Base-by-base conservation (phyloP, 2,797 vertebrate species). In the Acanthurus leucopareius region DNA sequence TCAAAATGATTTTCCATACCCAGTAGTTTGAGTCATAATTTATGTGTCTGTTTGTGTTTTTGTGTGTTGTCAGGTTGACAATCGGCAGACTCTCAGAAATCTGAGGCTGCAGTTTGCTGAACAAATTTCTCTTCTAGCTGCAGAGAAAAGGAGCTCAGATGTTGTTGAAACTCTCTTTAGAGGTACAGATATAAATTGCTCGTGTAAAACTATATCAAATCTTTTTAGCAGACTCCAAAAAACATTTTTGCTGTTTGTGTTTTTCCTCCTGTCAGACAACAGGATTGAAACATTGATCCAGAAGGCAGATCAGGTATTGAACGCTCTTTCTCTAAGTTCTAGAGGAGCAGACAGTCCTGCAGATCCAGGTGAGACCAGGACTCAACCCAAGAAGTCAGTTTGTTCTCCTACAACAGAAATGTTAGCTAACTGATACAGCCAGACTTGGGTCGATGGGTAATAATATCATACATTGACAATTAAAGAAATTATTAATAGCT, bases 291-390 rank as follows among this genome's bases (percentile, higher is more conserved):
- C 78, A 73, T 82, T 96, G 83, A 95, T 95, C 71, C 90, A 90
- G 73, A 96, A 95, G 81, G 94, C 93, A 0, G 94, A 95, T 77
- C 88, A 69, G 80, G 93, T 87, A 58, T 83, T 96, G 72, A 92
- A 87, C 56, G 79, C 84, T 38, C 79, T 93, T 48, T 84, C 80
- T 47, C 80, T 35, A 52, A 74, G 75, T 28, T 67, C 54, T 62
- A 74, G 48, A 66, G 71, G 63, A 65, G 28, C 59, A 28, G 68
- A 57, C 4, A 38, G 25, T 54, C 9, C 15, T 59, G 32, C 53
- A 68, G 45, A 22, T 49, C 51, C 75, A 86, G 84, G 82, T 90
- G 56, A 86, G 80, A 45, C 28, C 5, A 54, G 38, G 13, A 65
- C 35, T 45, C 5, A 17, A 32, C 2, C 17, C 3, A 35, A 57